Conservation (phyloP, 1,140 invertebrate species). For the Pachypeltis micranthus region DNA sequence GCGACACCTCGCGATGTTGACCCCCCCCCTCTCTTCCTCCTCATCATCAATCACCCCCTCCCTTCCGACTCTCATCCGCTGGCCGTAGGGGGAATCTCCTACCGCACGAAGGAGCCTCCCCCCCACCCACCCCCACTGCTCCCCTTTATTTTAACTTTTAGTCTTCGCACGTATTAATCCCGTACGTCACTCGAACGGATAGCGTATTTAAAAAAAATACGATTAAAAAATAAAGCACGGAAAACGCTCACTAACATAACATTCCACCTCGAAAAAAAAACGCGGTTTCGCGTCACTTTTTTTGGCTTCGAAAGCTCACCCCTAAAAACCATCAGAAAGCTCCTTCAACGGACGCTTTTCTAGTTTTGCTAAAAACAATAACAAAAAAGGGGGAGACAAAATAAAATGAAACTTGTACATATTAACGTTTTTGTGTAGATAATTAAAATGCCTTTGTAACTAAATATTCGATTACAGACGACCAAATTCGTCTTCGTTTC, state of each 20-base stretch:
- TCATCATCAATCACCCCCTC: no score
- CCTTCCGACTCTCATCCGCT: background rate
- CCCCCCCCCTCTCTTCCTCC: no score
- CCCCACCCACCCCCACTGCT: no score
- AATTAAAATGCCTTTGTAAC: background rate
- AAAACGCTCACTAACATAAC: background rate
- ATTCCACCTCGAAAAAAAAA: background rate
- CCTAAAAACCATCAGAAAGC: no score
- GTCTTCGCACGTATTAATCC: no score
- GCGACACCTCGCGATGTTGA: background rate
- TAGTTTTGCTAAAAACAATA: background rate
- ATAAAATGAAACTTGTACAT: constrained; percentile 6
- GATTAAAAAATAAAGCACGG: background rate
- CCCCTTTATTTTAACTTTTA: no score
- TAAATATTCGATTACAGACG: background rate
- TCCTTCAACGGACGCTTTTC: background rate
- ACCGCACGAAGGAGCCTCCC: no score
- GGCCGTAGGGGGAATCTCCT: background rate
- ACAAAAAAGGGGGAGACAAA: background rate
- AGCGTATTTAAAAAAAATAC: background rate
- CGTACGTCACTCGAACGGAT: background rate
- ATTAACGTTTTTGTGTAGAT: constrained; percentile 10
- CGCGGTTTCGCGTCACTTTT: background rate
- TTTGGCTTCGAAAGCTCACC: no score
- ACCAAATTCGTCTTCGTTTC: constrained; percentile 11